These are phyloP conservation scores for Cossypha caffra DNA, from an alignment of 2,797 vertebrate species.

Conservation along the genomic window DNA sequence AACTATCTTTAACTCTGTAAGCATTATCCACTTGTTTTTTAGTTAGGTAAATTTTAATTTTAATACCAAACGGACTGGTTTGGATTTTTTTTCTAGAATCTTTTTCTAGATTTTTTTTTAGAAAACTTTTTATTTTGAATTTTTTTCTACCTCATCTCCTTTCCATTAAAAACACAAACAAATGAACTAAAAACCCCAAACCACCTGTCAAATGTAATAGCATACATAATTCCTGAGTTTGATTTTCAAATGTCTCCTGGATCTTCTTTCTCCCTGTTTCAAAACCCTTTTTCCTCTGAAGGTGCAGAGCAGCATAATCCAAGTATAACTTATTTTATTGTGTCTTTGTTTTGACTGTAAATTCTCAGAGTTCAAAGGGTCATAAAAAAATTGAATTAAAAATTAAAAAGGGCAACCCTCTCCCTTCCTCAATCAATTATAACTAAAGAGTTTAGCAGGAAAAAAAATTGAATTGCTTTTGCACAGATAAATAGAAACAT, in stretches of 20 bases:
- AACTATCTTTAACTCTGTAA: not conserved
- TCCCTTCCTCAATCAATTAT: not conserved
- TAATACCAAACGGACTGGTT: not conserved
- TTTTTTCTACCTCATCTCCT: not conserved
- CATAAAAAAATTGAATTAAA: not conserved
- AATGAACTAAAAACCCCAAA: too few relatives aligned
- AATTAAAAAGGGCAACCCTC: not conserved
- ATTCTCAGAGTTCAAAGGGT: not conserved
- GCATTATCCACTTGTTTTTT: not conserved
- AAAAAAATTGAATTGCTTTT: not conserved
- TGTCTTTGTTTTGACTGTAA: not conserved
- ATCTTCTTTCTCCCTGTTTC: not conserved
- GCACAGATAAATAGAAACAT: not conserved
- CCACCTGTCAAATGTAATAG: not conserved
- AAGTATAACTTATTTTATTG: not conserved
- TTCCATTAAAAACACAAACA: not conserved
- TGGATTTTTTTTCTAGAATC: not conserved
- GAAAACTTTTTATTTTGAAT: not conserved
- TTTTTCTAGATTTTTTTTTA: too few relatives aligned
- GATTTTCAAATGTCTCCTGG: not conserved
- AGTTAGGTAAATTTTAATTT: not conserved
- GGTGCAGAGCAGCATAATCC: not conserved
- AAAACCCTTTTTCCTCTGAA: not conserved
- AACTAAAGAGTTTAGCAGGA: not conserved
- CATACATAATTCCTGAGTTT: not conserved